Evolutionary conservation across 2,113 vertebrate species (phyloP).

Genomic region (Anas platyrhynchos): DNA sequence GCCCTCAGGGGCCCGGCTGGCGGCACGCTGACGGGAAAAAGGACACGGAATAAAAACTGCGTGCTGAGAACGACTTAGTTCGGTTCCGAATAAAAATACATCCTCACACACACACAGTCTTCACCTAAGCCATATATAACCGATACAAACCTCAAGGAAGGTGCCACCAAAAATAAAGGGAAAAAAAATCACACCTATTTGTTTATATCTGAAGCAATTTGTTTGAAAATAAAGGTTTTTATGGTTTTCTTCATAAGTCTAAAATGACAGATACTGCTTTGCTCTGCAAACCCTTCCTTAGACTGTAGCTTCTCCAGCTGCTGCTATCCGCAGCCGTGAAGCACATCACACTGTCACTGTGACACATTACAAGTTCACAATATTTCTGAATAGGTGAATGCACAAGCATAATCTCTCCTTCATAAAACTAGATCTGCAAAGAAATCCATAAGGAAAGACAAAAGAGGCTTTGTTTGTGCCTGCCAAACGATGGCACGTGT

Average conservation of each 20-base stretch:
- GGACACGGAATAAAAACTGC: not conserved
- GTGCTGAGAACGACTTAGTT: not conserved
- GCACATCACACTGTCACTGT: not conserved
- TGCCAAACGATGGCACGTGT: not conserved
- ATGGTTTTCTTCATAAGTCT: not conserved
- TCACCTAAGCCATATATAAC: not conserved
- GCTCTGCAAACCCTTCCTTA: not conserved
- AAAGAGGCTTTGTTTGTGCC: not conserved
- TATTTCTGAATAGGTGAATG: not conserved
- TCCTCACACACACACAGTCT: not conserved
- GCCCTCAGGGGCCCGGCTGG: not conserved
- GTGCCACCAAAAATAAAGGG: not conserved
- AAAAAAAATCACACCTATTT: not conserved
- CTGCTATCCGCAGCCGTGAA: not conserved
- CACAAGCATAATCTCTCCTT: not conserved
- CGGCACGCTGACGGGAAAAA: constrained; percentile 29
- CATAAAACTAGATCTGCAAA: not conserved
- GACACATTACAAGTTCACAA: not conserved
- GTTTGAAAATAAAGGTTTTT: not conserved
- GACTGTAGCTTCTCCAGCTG: not conserved
- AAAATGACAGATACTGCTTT: not conserved
- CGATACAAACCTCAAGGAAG: not conserved
- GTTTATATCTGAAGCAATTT: not conserved
- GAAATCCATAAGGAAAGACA: not conserved
- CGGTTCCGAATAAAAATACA: not conserved